Evolutionary conservation across 2,888 invertebrate genomes (phyloP).

Genomic region (Synergus japonicus): DNA sequence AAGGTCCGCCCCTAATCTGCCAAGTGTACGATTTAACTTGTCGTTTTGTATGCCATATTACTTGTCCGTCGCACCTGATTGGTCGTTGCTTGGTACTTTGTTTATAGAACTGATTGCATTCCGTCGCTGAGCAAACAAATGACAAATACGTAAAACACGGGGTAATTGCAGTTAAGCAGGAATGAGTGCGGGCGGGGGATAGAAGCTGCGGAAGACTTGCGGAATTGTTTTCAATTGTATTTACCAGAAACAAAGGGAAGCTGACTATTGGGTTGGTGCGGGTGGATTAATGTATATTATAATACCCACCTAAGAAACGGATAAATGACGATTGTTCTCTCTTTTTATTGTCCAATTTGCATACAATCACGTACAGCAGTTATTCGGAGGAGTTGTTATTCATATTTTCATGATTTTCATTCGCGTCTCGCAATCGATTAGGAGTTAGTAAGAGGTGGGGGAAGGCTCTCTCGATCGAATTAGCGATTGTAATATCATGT

Average conservation of each 20-base stretch:
- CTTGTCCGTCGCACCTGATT: conserved; percentile 56
- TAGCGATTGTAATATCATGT: not conserved
- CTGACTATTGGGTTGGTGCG: conserved; percentile 24
- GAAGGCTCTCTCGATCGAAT: not conserved
- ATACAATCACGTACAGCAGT: conserved; percentile 60
- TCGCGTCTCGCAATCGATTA: conserved; percentile 41
- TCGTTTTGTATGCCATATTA: not conserved
- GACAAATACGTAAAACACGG: conserved; percentile 61
- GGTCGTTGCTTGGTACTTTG: conserved; percentile 54
- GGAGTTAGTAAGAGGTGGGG: not conserved
- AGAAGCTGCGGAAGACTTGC: conserved; percentile 58
- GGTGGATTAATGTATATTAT: conserved; percentile 13
- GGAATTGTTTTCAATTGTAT: conserved; percentile 56
- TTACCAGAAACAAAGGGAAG: conserved; percentile 30
- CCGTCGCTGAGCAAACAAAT: conserved; percentile 68
- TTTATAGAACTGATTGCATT: conserved; percentile 67
- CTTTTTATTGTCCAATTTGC: conserved; percentile 67
- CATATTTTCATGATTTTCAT: conserved; percentile 56
- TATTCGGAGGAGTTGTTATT: conserved; percentile 60
- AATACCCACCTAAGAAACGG: conserved; percentile 19
- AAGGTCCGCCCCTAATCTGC: conserved; percentile 27
- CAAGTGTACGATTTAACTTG: conserved; percentile 18
- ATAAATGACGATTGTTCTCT: conserved; percentile 53
- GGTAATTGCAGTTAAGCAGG: conserved; percentile 4
- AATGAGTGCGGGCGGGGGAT: conserved; percentile 51